These are phyloP conservation scores for Cryptomyrus ogoouensis DNA, from an alignment of 2,113 vertebrate species.

Conservation along the genomic window DNA sequence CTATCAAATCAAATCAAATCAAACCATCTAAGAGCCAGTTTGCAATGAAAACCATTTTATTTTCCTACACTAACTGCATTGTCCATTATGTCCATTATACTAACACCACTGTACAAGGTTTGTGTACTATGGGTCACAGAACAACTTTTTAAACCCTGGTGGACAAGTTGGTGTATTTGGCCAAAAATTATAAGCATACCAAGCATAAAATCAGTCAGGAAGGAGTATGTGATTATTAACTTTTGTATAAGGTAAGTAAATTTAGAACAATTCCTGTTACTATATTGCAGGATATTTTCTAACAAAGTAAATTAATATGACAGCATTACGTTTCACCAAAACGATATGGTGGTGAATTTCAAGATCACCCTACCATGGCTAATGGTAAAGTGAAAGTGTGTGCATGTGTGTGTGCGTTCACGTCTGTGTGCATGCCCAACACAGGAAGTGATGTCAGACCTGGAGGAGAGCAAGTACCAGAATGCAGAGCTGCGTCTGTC, in stretches of 20 bases:
- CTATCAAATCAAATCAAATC: too few relatives aligned
- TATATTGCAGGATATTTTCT: neutral
- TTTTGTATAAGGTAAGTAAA: neutral
- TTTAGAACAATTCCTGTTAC: neutral
- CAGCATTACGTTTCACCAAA: neutral
- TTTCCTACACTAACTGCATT: neutral
- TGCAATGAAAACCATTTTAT: neutral
- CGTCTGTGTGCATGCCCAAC: neutral
- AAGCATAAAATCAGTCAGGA: neutral
- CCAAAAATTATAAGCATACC: neutral
- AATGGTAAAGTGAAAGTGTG: neutral
- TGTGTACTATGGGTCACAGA: neutral
- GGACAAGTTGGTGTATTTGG: neutral
- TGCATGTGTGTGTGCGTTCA: neutral
- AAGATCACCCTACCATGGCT: neutral
- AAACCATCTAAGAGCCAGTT: neutral
- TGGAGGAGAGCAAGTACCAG: conserved; percentile 98
- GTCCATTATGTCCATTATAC: neutral
- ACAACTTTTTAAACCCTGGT: neutral
- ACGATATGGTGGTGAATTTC: neutral
- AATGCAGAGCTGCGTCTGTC: conserved; percentile 89
- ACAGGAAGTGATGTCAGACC: conserved; percentile 89
- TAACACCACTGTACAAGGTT: neutral
- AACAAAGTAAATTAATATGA: neutral
- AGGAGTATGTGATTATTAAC: neutral